A percentile compares a stretch with the other conserved stretches of the same genome.
Conservation (phyloP, 2,888 invertebrate genomes). For the Hydriomena furcata region DNA sequence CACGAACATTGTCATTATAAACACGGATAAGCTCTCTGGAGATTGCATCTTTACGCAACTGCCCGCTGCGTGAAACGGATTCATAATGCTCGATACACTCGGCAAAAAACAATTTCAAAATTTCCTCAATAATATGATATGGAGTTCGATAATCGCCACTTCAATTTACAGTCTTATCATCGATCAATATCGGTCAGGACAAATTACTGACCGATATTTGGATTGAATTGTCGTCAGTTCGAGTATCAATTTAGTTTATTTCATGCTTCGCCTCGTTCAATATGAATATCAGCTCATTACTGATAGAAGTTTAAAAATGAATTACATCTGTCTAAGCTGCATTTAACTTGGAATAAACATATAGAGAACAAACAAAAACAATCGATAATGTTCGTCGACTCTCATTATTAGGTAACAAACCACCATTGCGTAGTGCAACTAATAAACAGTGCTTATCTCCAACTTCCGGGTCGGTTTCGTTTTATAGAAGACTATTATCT, state of each 20-base stretch:
- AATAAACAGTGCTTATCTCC: constrained; percentile 19
- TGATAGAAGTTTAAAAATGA: no score
- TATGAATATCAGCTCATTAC: no score
- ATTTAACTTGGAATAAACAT: no score
- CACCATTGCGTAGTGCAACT: constrained; percentile 7
- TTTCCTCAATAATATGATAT: constrained; percentile 32
- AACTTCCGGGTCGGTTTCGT: constrained; percentile 10
- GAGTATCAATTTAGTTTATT: constrained; percentile 1
- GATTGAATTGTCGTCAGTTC: background rate
- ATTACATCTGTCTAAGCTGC: no score
- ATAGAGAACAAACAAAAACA: constrained; percentile 1
- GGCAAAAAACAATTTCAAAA: constrained; percentile 38
- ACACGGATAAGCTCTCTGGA: constrained; percentile 57
- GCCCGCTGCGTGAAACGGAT: constrained; percentile 45
- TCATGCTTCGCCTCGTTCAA: background rate
- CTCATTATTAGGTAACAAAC: constrained; percentile 29
- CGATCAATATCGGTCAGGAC: constrained; percentile 25
- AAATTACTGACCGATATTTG: constrained; percentile 24
- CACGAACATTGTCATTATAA: constrained; percentile 61
- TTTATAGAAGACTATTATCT: constrained; percentile 1
- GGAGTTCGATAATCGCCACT: constrained; percentile 20
- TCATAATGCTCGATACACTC: constrained; percentile 37
- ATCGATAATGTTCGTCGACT: constrained; percentile 38
- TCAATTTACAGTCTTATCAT: constrained; percentile 16
- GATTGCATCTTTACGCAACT: constrained; percentile 66